Evolutionary conservation across 2,113 vertebrate species (phyloP), one percentile per base, ranked within the genome.

Genomic region (Apodemus speciosus): DNA sequence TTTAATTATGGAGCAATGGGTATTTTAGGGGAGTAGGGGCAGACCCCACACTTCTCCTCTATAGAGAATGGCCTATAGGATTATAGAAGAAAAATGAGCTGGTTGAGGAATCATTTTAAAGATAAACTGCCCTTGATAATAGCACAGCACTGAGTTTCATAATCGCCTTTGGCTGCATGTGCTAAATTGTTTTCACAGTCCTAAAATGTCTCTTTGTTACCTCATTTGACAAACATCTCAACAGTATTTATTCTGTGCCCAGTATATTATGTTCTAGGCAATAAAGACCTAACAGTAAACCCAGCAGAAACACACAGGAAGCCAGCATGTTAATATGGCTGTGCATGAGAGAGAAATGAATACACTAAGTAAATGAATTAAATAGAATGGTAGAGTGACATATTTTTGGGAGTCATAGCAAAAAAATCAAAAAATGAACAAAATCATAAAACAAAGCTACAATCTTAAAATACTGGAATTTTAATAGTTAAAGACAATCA

Each of bases 151-250:
- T 46, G 56, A 58, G 81, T 60, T 49, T 35, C 10, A 6, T 40
- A 6, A 69, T 25, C 3, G 0, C 46, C 2, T 13, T 40, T 32
- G 30, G 80, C 3, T 83, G 4, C 49, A 1, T 40, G 3, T 0
- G 73, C 6, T 21, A 18, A 38, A 5, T 10, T 75, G 9, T 84
- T 92, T 58, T 43, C 77, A 62, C 6, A 76, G 69, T 27, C 62
- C 88, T 56, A 62, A 62, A 56, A 56, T 76, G 40, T 85, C 40
- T 84, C 30, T 60, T 38, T 16, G 46, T 68, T n/a, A n/a, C 0
- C 23, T 94, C 30, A 56, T 51, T 80, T 35, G 62, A n/a, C 0
- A 30, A n/a, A 25, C 53, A 77, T 40, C 83, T 90, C 35, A 35
- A 3, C 3, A 60, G 3, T 40, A 0, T 6, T 51, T 68, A 10